phyloP scores from a whole-genome alignment of 1,140 invertebrate species.

The Bombus confusus region DNA sequence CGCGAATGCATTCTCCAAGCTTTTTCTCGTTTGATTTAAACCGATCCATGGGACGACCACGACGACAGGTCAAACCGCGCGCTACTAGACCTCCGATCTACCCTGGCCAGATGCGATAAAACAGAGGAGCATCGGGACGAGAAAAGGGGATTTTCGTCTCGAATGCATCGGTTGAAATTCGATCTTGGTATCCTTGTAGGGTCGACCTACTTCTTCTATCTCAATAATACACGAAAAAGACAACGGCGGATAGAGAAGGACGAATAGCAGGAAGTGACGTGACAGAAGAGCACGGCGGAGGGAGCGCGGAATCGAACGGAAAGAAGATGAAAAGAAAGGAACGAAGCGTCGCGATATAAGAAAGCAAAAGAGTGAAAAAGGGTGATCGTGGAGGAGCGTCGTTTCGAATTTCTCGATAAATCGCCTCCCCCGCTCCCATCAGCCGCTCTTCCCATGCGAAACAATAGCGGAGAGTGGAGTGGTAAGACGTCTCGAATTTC shows the following conservation, averaged over 20 bases:
- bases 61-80: conserved; percentile 27
- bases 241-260: not conserved
- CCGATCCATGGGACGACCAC: not conserved
- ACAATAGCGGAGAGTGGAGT: conserved; percentile 78
- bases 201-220: conserved; percentile 35
- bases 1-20: not conserved
- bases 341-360: not conserved
- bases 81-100: no score
- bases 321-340: not conserved
- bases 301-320: not conserved
- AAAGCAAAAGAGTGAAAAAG: conserved; percentile 11
- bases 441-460: conserved; percentile 74
- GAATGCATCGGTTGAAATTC: conserved; percentile 17
- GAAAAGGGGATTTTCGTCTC: not conserved
- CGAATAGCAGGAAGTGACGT: not conserved
- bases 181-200: not conserved
- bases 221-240: not conserved
- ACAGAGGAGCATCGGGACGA: not conserved
- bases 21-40: not conserved
- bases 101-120: not conserved
- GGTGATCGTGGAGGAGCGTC: conserved; percentile 47
- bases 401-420: conserved; percentile 80
- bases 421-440: conserved; percentile 49
- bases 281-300: conserved; percentile 25
- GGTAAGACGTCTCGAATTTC: conserved; percentile 82